Percentiles rank a stretch among this genome's conserved stretches.
Conservation (phyloP, 2,113 vertebrate species). For the Protobothrops flavoviridis region DNA sequence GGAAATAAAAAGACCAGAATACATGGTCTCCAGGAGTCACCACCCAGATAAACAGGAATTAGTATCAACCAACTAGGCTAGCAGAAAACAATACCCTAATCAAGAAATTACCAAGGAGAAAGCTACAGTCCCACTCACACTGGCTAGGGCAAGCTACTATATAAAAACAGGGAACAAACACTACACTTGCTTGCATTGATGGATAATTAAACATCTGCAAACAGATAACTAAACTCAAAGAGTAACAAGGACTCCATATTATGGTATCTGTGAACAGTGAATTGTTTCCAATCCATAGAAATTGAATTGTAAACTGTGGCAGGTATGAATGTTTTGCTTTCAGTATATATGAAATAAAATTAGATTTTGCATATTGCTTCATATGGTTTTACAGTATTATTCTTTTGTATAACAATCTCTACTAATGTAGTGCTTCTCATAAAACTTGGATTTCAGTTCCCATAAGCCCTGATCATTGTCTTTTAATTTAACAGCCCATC, state of each 20-base stretch:
- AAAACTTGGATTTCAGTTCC: neutral
- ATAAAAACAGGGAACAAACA: too few relatives aligned
- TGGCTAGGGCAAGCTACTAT: too few relatives aligned
- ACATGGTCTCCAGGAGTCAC: too few relatives aligned
- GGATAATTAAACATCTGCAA: too few relatives aligned
- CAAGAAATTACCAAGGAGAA: too few relatives aligned
- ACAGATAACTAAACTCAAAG: too few relatives aligned
- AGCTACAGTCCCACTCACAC: too few relatives aligned
- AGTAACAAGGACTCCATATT: neutral
- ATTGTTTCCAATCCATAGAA: neutral
- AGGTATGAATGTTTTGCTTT: neutral
- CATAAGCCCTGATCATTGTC: neutral
- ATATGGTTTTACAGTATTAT: neutral
- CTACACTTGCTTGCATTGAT: too few relatives aligned
- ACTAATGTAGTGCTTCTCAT: neutral
- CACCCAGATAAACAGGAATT: too few relatives aligned
- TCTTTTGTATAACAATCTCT: neutral
- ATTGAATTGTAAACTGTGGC: neutral
- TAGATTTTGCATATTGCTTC: neutral
- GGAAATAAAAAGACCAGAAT: too few relatives aligned
- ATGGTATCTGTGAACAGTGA: neutral
- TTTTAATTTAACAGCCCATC: constrained; percentile 6
- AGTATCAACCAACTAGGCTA: too few relatives aligned
- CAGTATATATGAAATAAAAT: constrained; percentile 10
- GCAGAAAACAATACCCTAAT: too few relatives aligned